Evolutionary conservation across 2,797 vertebrate species (phyloP).

Genomic region (Hippoglossus hippoglossus): DNA sequence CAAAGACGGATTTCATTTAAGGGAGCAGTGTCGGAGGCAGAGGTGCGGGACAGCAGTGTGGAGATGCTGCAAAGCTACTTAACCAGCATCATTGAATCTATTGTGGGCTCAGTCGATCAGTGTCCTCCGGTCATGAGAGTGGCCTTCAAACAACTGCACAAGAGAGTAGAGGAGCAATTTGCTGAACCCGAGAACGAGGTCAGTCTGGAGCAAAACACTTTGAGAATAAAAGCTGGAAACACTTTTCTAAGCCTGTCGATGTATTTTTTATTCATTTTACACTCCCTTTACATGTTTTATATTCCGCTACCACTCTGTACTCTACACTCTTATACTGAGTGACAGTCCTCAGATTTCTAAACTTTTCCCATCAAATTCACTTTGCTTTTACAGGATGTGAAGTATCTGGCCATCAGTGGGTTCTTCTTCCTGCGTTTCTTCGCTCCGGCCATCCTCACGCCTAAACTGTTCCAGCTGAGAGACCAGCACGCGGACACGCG

Average conservation of each 20-base stretch:
- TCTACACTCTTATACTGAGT: neutral
- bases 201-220: slow-evolving; percentile 34
- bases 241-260: neutral
- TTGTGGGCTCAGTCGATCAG: slow-evolving; percentile 78
- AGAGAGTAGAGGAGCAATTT: slow-evolving; percentile 88
- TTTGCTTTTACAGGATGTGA: slow-evolving; percentile 84
- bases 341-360: neutral
- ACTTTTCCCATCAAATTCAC: neutral
- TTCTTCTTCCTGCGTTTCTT: slow-evolving; percentile 95
- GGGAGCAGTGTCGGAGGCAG: slow-evolving; percentile 82
- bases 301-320: neutral
- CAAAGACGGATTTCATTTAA: slow-evolving; percentile 86
- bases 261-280: slow-evolving; percentile 1
- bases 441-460: slow-evolving; percentile 90
- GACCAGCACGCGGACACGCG: slow-evolving; percentile 91
- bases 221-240: neutral
- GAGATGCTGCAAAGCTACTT: slow-evolving; percentile 81
- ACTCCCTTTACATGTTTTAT: slow-evolving; percentile 5
- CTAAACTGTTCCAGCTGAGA: slow-evolving; percentile 91
- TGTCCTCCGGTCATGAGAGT: slow-evolving; percentile 89
- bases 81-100: slow-evolving; percentile 79
- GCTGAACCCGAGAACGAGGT: slow-evolving; percentile 87
- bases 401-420: slow-evolving; percentile 91
- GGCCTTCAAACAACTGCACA: slow-evolving; percentile 89
- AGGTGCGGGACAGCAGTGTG: slow-evolving; percentile 84